These are phyloP conservation scores for Sabatieria punctata DNA, from an alignment of 2,888 invertebrate genomes.

Conservation along the genomic window DNA sequence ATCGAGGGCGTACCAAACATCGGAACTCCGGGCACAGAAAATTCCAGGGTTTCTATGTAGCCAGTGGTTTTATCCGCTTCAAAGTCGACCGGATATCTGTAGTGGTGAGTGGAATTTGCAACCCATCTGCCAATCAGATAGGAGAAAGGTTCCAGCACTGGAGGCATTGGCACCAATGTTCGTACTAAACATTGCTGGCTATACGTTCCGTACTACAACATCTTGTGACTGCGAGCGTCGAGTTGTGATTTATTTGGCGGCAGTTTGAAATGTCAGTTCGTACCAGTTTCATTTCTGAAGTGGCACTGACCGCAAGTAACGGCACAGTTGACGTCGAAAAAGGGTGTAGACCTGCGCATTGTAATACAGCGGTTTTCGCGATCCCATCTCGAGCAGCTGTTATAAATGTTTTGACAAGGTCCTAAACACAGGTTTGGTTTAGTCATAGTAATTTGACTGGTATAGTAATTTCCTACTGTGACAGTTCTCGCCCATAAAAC, in stretches of 20 bases:
- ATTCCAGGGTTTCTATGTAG: not conserved
- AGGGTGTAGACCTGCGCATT: conserved; percentile 25
- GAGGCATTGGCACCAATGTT: not conserved
- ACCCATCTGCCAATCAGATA: not conserved
- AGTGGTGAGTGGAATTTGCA: not conserved
- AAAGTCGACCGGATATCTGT: not conserved
- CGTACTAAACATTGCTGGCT: not conserved
- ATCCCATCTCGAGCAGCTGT: conserved; percentile 29
- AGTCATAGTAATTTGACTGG: too few species aligned
- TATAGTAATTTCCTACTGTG: conserved; percentile 28
- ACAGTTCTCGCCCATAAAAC: conserved; percentile 30
- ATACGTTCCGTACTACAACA: not conserved
- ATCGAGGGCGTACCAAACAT: conserved; percentile 1
- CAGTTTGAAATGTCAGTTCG: conserved; percentile 3
- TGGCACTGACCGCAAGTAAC: conserved; percentile 27
- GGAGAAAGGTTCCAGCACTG: not conserved
- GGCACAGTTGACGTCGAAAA: conserved; percentile 30
- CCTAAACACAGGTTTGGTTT: conserved; percentile 20
- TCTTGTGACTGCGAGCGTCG: too few species aligned
- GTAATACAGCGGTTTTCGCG: conserved; percentile 27
- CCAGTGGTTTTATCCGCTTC: not conserved
- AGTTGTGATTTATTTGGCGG: too few species aligned
- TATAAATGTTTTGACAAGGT: conserved; percentile 30
- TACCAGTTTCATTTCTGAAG: conserved; percentile 23
- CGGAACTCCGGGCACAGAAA: not conserved